Percentiles rank a stretch among this genome's conserved stretches.
phyloP scores from a whole-genome alignment of 2,797 vertebrate genomes.

The Sylvia borin region DNA sequence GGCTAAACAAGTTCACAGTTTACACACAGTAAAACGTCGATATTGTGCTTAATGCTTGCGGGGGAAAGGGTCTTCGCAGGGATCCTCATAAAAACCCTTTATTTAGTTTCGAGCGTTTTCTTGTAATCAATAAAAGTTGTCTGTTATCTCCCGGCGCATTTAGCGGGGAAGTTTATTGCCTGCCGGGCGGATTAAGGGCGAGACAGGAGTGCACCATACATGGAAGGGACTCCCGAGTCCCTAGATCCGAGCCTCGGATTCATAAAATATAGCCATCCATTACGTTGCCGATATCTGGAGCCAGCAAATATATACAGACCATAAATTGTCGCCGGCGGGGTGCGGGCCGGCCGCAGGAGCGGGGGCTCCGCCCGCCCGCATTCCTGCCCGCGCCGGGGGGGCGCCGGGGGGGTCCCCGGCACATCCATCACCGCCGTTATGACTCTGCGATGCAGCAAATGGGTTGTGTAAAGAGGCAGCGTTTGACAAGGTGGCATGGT shows the following conservation, averaged over 20 bases:
- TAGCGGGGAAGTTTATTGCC: slow-evolving; percentile 71
- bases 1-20: slow-evolving; percentile 54
- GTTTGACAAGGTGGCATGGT: slow-evolving; percentile 70
- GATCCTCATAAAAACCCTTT: slow-evolving; percentile 63
- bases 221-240: slow-evolving; percentile 75
- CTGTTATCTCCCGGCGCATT: slow-evolving; percentile 70
- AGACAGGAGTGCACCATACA: slow-evolving; percentile 78
- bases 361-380: slow-evolving; percentile 69
- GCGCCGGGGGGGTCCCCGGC: slow-evolving; percentile 53
- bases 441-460: slow-evolving; percentile 67
- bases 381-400: slow-evolving; percentile 64
- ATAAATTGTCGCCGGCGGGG: slow-evolving; percentile 82
- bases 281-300: slow-evolving; percentile 87
- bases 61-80: slow-evolving; percentile 1
- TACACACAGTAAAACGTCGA: slow-evolving; percentile 14
- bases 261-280: slow-evolving; percentile 82
- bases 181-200: slow-evolving; percentile 64
- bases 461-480: slow-evolving; percentile 64
- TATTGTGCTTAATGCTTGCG: slow-evolving; percentile 1
- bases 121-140: slow-evolving; percentile 65
- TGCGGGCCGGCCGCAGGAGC: slow-evolving; percentile 65
- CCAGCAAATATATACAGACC: slow-evolving; percentile 90
- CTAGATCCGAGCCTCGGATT: slow-evolving; percentile 69
- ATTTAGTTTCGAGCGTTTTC: slow-evolving; percentile 64
- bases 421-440: slow-evolving; percentile 74